Percentiles rank a stretch among this genome's conserved stretches.
phyloP scores from a whole-genome alignment of 2,888 invertebrate genomes.

The Ptychoptera contaminata region DNA sequence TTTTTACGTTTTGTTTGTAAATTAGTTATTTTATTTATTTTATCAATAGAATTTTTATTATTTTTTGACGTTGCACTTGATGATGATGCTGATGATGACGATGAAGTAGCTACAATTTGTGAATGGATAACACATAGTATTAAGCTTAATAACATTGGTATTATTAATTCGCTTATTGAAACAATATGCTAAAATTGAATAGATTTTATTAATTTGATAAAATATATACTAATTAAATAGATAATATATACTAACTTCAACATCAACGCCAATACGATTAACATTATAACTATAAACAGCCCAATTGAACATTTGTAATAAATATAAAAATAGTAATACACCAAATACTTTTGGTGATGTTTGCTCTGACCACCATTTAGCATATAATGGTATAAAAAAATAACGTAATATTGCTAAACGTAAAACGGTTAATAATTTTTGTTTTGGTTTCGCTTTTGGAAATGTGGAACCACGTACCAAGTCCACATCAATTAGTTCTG shows the following conservation, averaged over 20 bases:
- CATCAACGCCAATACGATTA: constrained; percentile 13
- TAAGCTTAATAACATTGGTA: constrained; percentile 57
- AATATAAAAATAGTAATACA: constrained; percentile 61
- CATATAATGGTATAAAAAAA: constrained; percentile 67
- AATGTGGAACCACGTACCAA: constrained; percentile 91
- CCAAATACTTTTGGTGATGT: constrained; percentile 62
- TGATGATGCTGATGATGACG: constrained; percentile 16
- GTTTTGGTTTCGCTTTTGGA: constrained; percentile 88
- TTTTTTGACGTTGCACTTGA: constrained; percentile 10
- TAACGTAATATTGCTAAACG: constrained; percentile 68
- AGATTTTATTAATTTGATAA: not conserved
- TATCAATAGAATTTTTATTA: too few species aligned
- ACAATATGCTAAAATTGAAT: constrained; percentile 32
- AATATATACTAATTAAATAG: too few species aligned
- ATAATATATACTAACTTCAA: not conserved
- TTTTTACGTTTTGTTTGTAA: constrained; percentile 10
- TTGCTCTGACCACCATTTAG: constrained; percentile 83
- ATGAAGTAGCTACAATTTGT: constrained; percentile 57
- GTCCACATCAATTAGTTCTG: constrained; percentile 91
- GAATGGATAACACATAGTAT: constrained; percentile 62
- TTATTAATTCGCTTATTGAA: constrained; percentile 49
- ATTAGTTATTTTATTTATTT: not conserved
- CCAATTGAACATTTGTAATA: constrained; percentile 43
- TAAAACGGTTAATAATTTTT: constrained; percentile 73
- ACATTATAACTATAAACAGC: constrained; percentile 28